Evolutionary conservation across 2,797 vertebrate species (phyloP).

Genomic region (Karalla daura): DNA sequence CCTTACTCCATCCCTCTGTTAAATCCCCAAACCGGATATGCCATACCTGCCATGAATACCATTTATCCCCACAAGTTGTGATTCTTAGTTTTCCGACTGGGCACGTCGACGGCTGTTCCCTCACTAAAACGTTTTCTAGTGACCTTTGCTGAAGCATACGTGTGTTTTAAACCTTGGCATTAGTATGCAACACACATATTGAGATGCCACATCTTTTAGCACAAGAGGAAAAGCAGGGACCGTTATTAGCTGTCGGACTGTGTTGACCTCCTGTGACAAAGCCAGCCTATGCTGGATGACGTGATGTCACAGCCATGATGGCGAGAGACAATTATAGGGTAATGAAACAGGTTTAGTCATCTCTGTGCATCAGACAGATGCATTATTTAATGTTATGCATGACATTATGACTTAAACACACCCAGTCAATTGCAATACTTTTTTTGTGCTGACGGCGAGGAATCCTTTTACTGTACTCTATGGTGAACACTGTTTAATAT

Average conservation of each 20-base stretch:
- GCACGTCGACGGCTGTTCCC: not conserved
- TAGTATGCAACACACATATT: not conserved
- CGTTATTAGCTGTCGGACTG: not conserved
- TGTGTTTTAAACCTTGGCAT: slow-evolving; percentile 2
- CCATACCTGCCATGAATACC: slow-evolving; percentile 72
- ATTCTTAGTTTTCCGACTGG: slow-evolving; percentile 14
- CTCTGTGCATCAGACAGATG: not conserved
- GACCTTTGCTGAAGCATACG: not conserved
- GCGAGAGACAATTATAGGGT: slow-evolving; percentile 11
- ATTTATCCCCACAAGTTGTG: slow-evolving; percentile 85
- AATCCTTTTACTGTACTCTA: slow-evolving; percentile 33
- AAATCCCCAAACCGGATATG: slow-evolving; percentile 76
- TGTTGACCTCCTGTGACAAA: not conserved
- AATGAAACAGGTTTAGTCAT: not conserved
- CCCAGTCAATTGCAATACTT: not conserved
- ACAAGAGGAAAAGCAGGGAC: not conserved
- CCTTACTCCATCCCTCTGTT: slow-evolving; percentile 78
- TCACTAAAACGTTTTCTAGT: not conserved
- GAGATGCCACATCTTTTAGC: not conserved
- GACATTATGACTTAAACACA: not conserved
- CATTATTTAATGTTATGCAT: not conserved
- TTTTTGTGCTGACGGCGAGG: slow-evolving; percentile 16
- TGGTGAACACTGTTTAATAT: not conserved
- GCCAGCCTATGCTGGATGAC: slow-evolving; percentile 1
- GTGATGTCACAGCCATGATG: slow-evolving; percentile 2